Evolutionary conservation across 2,113 vertebrate species (phyloP).

Genomic region (Clupea harengus): DNA sequence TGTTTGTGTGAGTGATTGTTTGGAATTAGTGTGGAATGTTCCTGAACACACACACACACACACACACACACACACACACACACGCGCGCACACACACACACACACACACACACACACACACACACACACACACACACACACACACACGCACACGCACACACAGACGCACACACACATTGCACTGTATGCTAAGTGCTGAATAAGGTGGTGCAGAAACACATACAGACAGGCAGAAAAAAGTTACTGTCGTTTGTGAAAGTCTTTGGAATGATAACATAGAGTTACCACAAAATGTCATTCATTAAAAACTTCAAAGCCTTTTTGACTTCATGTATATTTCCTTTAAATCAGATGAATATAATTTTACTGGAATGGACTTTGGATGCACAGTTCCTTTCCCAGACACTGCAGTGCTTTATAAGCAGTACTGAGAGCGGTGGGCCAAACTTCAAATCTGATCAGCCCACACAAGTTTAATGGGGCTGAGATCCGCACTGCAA

Average conservation of each 20-base stretch:
- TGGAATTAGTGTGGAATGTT: too few species aligned
- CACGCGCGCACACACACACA: too few species aligned
- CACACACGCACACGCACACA: too few species aligned
- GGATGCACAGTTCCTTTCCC: background rate
- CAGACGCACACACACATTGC: too few species aligned
- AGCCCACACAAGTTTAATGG: background rate
- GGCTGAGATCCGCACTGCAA: background rate
- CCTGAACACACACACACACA: too few species aligned
- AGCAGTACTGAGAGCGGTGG: background rate
- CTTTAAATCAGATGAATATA: background rate
- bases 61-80: too few species aligned
- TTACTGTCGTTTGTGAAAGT: too few species aligned
- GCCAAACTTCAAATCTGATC: background rate
- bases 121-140: too few species aligned
- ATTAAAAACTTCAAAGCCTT: background rate
- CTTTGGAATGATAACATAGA: too few species aligned
- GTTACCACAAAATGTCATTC: background rate
- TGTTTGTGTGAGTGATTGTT: background rate
- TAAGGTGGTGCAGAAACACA: background rate
- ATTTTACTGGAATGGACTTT: background rate
- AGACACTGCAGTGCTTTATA: background rate
- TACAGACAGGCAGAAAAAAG: background rate
- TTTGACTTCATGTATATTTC: background rate
- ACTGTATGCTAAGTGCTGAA: background rate
- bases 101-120: too few species aligned